A percentile compares a stretch with the other conserved stretches of the same genome.
These are phyloP conservation scores for Dreissena polymorpha DNA, from an alignment of 1,140 invertebrate species.

Conservation along the genomic window DNA sequence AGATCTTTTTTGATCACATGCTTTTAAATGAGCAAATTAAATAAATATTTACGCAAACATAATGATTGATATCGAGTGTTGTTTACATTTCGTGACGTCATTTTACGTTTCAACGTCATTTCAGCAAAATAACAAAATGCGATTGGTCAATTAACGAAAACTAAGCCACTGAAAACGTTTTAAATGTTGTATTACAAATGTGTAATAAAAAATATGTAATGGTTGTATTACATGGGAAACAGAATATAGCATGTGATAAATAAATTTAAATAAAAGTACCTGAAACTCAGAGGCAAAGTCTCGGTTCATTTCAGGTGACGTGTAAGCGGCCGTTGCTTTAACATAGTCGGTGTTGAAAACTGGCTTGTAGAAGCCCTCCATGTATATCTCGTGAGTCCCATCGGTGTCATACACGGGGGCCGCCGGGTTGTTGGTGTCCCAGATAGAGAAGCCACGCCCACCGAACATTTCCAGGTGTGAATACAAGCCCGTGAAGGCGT, in stretches of 20 bases:
- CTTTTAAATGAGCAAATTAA: too few relatives aligned
- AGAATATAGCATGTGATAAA: too few relatives aligned
- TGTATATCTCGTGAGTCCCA: constrained; percentile 35
- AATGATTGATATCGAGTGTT: too few relatives aligned
- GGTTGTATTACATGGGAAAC: not conserved
- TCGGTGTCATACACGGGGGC: constrained; percentile 35
- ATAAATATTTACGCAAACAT: too few relatives aligned
- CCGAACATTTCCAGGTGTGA: constrained; percentile 40
- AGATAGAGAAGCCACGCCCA: constrained; percentile 44
- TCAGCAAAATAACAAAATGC: too few relatives aligned
- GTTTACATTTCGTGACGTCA: too few relatives aligned
- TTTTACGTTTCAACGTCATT: too few relatives aligned
- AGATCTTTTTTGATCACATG: too few relatives aligned
- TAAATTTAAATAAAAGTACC: constrained; percentile 1
- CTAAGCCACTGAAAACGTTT: too few relatives aligned
- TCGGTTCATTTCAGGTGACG: constrained; percentile 34
- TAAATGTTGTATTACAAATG: too few relatives aligned
- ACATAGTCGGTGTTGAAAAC: constrained; percentile 46
- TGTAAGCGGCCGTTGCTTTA: not conserved
- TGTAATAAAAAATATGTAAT: too few relatives aligned
- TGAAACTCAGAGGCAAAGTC: constrained; percentile 26
- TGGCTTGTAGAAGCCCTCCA: constrained; percentile 11
- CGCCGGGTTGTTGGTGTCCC: not conserved
- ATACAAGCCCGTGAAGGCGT: constrained; percentile 9
- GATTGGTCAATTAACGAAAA: too few relatives aligned